These are phyloP conservation scores for Urophycis tenuis DNA, from an alignment of 2,797 vertebrate genomes.

Conservation along the genomic window DNA sequence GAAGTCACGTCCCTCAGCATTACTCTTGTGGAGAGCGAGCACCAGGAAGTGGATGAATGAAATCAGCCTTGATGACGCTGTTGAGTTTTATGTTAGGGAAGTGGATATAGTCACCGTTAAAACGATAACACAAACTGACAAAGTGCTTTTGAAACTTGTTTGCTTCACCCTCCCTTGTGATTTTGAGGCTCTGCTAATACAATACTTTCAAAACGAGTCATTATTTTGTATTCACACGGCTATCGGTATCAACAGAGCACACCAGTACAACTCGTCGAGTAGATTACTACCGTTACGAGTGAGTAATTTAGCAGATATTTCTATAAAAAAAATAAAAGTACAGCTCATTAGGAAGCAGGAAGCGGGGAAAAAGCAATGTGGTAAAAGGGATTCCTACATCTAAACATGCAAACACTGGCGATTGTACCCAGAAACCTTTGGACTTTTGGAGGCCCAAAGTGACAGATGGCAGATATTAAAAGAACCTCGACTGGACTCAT, in stretches of 20 bases:
- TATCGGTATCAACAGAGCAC: not conserved
- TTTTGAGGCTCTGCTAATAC: not conserved
- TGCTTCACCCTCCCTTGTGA: too few species aligned
- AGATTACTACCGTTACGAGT: too few species aligned
- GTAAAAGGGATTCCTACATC: too few species aligned
- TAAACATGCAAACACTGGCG: too few species aligned
- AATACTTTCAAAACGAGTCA: not conserved
- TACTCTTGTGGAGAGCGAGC: constrained; percentile 14
- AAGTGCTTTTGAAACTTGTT: too few species aligned
- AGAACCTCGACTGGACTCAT: not conserved
- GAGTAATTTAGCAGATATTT: too few species aligned
- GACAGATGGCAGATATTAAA: not conserved
- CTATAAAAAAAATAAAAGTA: too few species aligned
- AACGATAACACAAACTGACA: not conserved
- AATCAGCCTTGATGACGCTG: not conserved
- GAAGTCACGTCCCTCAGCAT: constrained; percentile 26
- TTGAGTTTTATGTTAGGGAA: not conserved
- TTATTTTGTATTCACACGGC: not conserved
- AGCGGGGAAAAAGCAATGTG: too few species aligned
- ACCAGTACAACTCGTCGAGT: too few species aligned
- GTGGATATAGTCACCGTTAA: not conserved
- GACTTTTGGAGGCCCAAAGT: not conserved
- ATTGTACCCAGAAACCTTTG: too few species aligned
- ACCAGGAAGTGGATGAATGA: not conserved
- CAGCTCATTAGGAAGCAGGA: too few species aligned